Evolutionary conservation across 1,140 invertebrate species (phyloP), one percentile per base, ranked within the genome.

Genomic region (Physella acuta): DNA sequence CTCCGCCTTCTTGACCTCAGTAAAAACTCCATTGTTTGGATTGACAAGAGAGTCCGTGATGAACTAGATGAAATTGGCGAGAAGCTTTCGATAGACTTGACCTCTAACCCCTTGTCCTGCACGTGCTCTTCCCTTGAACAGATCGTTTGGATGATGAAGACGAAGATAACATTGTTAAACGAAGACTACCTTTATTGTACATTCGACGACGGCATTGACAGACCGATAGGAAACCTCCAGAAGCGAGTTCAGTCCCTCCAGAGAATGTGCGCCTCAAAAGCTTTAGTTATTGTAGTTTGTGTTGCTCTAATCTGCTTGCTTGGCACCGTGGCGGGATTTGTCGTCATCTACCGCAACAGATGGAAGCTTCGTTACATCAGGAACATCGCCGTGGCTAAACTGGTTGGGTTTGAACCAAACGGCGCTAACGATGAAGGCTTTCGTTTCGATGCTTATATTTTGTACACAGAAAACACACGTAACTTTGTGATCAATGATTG

Each of bases 401-500:
- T 62, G 2, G 24, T 44, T 26, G 34, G 60, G 3, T 62, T 26
- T 26, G 30, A 62, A 30, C 34, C 60, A 1, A 14, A 26, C 17
- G 26, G 24, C 37, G 17, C 37, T 26, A 26, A 1, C 3, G 34
- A 37, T 24, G 53, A 28, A 56, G 36, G 60, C 14, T 70, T 51
- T 49, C 44, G 44, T 26, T 76, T 72, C 66, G 72, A 76, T 26
- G 72, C 68, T 4, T 76, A 73, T 30, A 28, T 76, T 30, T 71
- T 70, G 24, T 76, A 75, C 37, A 37, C 66, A 16, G 58, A 55
- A 31, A 31, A 71, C 44, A 72, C 69, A 26, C 8, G 59, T 16
- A 8, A 20, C 0, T 78, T 78, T 51, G 68, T 74, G 53, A 24
- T 60, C 5, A 44, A 72, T 3, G 52, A 68, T 4, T 36, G 73